Evolutionary conservation across 2,797 vertebrate species (phyloP).

Genomic region (Manis javanica): DNA sequence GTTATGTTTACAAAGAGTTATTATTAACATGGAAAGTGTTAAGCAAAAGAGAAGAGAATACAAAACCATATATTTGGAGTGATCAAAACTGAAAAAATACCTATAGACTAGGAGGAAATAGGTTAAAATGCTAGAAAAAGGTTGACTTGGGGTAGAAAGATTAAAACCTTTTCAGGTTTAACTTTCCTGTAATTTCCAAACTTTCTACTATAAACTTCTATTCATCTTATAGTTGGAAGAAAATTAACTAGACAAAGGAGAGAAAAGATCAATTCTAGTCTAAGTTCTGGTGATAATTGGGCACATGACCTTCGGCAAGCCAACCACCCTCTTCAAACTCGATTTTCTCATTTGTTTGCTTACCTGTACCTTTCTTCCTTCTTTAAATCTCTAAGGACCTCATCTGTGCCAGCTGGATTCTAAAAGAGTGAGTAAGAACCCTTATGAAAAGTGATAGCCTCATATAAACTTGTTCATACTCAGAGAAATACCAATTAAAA

Average conservation of each 20-base stretch:
- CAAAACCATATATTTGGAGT: neutral
- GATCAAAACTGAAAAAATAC: neutral
- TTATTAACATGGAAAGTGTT: neutral
- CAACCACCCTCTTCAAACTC: neutral
- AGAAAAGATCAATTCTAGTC: neutral
- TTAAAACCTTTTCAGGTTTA: neutral
- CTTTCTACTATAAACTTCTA: neutral
- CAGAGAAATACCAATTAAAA: slow-evolving; percentile 16
- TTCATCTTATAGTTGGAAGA: neutral
- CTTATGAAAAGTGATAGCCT: neutral
- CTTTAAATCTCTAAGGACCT: neutral
- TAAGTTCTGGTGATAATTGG: neutral
- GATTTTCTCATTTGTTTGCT: neutral
- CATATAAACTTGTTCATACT: neutral
- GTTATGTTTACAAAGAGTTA: neutral
- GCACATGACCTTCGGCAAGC: neutral
- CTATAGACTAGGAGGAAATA: neutral
- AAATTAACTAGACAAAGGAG: neutral
- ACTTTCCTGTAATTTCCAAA: slow-evolving; percentile 3
- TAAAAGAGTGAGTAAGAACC: neutral
- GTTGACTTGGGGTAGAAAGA: neutral
- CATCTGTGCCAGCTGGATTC: neutral
- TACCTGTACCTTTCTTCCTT: neutral
- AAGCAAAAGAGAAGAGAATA: neutral
- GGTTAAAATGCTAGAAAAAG: neutral